Evolutionary conservation across 2,888 invertebrate species (phyloP), one percentile per base, ranked within the genome.

Genomic region (Dolomedes plantarius): DNA sequence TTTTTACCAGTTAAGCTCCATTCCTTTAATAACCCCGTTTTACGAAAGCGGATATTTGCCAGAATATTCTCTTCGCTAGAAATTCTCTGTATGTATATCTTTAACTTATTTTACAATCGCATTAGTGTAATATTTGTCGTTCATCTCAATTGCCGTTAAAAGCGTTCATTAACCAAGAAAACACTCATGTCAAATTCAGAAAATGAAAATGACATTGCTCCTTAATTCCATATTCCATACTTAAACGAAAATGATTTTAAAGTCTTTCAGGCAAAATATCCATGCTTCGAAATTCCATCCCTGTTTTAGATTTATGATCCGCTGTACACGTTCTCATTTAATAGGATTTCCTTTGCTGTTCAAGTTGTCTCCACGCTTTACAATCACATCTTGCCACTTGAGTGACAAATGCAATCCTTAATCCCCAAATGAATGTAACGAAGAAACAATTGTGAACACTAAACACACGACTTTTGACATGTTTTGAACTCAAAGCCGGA

Each of bases 361-460:
- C 23, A 56, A 56, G 23, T 23, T 56, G 19, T 56, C 19, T 5
- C 56, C 23, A 56, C 32, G 19, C n/a, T 32, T 74, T 64, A 32
- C 36, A 72, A 72, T 28, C 46, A 5, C 23, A 36, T 16, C 27
- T 23, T 6, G 27, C 13, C 28, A 19, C 23, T 13, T 28, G 62
- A 46, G 27, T 68, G 81, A 41, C 74, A 80, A 80, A 65, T 80
- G 79, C 72, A 72, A 65, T 73, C 23, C 46, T 0, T 11, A 23
- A 23, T 23, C 29, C 6, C n/a, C n/a, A 46, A 72, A 71, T 72
- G 65, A 67, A 67, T 68, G 32, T 68, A 67, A 68, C 50, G 36
- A 73, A 50, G 27, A 46, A 23, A 73, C 27, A 31, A 46, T 72
- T 46, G 67, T n/a, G 72, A 65, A 64, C 64, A 50, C n/a, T 36